Percentiles rank a stretch among this genome's conserved stretches.
Evolutionary conservation across 1,140 invertebrate genomes (phyloP).

Genomic region (Drosophila pachea): DNA sequence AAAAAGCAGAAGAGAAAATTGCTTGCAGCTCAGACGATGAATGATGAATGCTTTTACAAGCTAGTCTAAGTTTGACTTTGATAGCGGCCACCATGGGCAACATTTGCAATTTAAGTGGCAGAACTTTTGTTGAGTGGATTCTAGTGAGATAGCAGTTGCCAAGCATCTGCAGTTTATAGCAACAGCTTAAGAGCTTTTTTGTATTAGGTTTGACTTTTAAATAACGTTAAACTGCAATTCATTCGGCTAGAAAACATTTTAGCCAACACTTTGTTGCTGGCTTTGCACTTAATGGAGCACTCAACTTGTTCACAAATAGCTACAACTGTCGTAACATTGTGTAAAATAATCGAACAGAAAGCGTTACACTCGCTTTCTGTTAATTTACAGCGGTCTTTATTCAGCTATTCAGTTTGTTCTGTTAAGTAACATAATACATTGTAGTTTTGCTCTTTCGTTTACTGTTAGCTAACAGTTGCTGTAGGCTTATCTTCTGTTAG

Average conservation of each 20-base stretch:
- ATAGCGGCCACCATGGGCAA: conserved; percentile 8
- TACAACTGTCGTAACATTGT: no score
- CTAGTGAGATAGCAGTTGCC: not conserved
- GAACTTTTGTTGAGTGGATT: not conserved
- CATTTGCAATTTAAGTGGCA: not conserved
- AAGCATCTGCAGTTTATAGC: not conserved
- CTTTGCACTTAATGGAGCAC: no score
- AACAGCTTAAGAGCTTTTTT: conserved; percentile 1
- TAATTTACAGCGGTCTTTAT: not conserved
- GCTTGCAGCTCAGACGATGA: conserved; percentile 47
- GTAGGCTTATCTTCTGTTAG: no score
- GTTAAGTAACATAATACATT: conserved; percentile 1
- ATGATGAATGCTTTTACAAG: conserved; percentile 60
- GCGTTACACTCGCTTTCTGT: no score
- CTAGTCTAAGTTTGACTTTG: conserved; percentile 30
- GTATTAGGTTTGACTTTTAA: no score
- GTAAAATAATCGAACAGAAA: no score
- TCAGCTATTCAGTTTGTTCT: not conserved
- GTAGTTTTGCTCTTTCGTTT: no score
- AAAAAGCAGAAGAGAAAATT: conserved; percentile 33
- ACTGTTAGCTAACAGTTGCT: not conserved
- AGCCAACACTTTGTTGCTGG: no score
- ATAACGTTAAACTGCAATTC: no score
- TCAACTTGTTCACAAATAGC: no score
- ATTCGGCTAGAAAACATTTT: no score